Evolutionary conservation across 2,888 invertebrate species (phyloP), one percentile per base, ranked within the genome.

Genomic region (Drosophila birchii): DNA sequence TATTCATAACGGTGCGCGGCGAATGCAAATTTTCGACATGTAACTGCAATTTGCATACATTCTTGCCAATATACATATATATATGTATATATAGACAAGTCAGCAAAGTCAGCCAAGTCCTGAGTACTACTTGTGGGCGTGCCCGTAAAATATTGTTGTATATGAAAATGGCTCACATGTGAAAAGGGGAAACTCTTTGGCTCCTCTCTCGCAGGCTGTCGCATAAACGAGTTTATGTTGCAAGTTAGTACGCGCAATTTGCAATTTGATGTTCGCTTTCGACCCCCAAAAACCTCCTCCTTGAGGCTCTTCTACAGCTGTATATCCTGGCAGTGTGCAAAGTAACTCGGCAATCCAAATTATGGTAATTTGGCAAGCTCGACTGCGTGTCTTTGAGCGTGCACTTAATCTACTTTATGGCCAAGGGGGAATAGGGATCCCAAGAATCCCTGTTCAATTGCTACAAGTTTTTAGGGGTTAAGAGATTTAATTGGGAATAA

Each of bases 21-120:
- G 61, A 70, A 86, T 82, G 81, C 83, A 82, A 82, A 86, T 82
- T 78, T 75, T 71, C 55, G 78, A 69, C 86, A 82, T 78, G 69
- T 70, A 78, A 78, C 75, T 78, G 79, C 74, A 82, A 88, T 80
- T 85, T 85, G 60, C 74, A 71, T 71, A 76, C 54, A 73, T 54
- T 78, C 63, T 61, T 45, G 68, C 59, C 67, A 73, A 69, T 75
- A 47, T 60, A 61, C 43, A 43, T 23, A 18, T 23, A 29, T 23
- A 71, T 68, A 49, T 59, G 11, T 18, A 14, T 14, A 32, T 29
- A 23, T 58, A 34, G 23, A 32, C 36, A 20, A 41, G 55, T 43
- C 43, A 55, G 63, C 26, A 43, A 38, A 78, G 69, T 63, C 64
- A 71, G 67, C 60, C 39, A 62, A 58, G 67, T 53, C 53, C 56